These are phyloP conservation scores for Popillia japonica DNA, from an alignment of 1,140 invertebrate species.

Conservation along the genomic window DNA sequence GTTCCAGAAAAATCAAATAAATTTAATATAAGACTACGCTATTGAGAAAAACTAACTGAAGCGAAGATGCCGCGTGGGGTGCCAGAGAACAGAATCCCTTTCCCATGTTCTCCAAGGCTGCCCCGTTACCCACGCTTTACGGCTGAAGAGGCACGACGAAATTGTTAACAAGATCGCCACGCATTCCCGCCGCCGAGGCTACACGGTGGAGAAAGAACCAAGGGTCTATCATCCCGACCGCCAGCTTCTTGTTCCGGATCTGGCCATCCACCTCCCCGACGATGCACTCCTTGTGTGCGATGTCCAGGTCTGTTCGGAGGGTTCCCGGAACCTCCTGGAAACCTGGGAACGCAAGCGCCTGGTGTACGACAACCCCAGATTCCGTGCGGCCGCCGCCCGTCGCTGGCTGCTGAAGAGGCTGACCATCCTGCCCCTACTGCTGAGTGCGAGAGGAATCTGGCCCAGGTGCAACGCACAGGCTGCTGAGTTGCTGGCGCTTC, in stretches of 20 bases:
- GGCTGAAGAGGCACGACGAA: constrained; percentile 42
- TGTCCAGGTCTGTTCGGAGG: constrained; percentile 47
- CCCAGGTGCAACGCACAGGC: constrained; percentile 37
- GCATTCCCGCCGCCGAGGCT: neutral
- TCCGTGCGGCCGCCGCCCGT: constrained; percentile 36
- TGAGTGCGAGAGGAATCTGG: constrained; percentile 45
- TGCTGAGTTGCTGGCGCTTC: constrained; percentile 11
- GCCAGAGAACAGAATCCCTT: constrained; percentile 23
- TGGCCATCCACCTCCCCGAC: constrained; percentile 36
- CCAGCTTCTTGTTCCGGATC: constrained; percentile 35
- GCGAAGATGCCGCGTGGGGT: neutral
- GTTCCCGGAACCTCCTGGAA: neutral
- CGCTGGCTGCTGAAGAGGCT: constrained; percentile 37
- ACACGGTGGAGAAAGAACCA: constrained; percentile 38
- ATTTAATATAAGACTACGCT: too few species aligned
- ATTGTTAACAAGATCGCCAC: constrained; percentile 34
- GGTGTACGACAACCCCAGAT: constrained; percentile 41
- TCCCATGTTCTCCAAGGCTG: constrained; percentile 44
- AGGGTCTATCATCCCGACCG: constrained; percentile 10
- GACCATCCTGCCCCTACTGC: constrained; percentile 36
- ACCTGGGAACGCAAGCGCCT: constrained; percentile 35
- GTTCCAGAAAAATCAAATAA: too few species aligned
- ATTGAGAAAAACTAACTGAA: too few species aligned
- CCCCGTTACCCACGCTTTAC: constrained; percentile 34
- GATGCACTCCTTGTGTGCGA: constrained; percentile 14